These are phyloP conservation scores for Mirounga angustirostris DNA, from an alignment of 2,113 vertebrate species.

Conservation along the genomic window DNA sequence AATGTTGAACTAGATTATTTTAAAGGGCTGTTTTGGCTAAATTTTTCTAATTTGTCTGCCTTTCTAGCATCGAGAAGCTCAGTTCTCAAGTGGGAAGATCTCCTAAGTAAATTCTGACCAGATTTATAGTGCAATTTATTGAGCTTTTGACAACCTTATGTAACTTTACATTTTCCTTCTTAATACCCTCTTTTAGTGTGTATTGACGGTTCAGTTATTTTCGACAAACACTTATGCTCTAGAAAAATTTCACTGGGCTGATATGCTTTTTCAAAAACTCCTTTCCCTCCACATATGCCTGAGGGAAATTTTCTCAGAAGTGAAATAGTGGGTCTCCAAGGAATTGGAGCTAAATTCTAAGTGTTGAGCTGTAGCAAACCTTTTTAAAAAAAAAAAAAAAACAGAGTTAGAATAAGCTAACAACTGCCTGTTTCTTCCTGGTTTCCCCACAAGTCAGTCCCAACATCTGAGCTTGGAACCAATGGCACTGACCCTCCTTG, in stretches of 20 bases:
- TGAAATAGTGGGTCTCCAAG: constrained; percentile 48
- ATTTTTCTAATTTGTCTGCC: neutral
- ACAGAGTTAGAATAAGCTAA: neutral
- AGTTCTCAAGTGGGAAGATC: neutral
- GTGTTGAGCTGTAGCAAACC: neutral
- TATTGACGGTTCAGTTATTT: constrained; percentile 49
- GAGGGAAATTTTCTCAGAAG: constrained; percentile 67
- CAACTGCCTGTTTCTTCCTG: neutral
- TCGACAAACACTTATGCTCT: constrained; percentile 48
- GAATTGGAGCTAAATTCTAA: constrained; percentile 38
- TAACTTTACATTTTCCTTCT: constrained; percentile 19
- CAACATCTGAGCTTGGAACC: neutral
- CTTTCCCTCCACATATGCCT: neutral
- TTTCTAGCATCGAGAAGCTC: neutral
- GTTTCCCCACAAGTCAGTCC: neutral
- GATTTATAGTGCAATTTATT: neutral
- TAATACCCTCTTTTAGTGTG: neutral
- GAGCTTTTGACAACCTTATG: neutral
- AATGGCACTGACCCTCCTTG: neutral
- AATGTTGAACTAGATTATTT: neutral
- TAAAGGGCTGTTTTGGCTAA: neutral
- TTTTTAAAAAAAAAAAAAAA: too few species aligned
- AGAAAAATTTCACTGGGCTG: neutral
- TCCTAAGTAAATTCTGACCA: neutral
- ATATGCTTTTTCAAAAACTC: constrained; percentile 14